Base-by-base conservation (phyloP, 2,888 invertebrate genomes). In the Eudemis profundana region DNA sequence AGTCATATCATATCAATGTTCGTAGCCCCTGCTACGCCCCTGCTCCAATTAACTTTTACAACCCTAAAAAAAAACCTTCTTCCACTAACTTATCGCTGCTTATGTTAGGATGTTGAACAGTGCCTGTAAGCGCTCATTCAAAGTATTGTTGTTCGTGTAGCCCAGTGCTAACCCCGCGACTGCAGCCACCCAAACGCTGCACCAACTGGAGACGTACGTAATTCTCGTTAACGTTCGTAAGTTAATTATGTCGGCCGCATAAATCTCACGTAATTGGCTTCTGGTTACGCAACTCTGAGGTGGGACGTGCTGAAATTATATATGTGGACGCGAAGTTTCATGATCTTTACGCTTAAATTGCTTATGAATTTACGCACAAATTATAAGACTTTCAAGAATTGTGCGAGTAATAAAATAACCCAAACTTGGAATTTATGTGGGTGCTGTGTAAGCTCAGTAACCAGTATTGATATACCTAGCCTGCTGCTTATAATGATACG, bases 231-330 rank as follows among this genome's bases (percentile, higher is more conserved):
- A 66, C 60, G 65, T 60, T 60, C 54, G 91, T 90, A 91, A 92
- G 90, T 92, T 93, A 92, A 92, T 92, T 93, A 93, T 90, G 89
- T 89, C 90, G 86, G 82, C 82, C 83, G 86, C 87, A 93, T 93
- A 92, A 93, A 93, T 93, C 92, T 92, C 89, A 87, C 82, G 90
- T 92, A 93, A 93, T 93, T 93, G 92, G 93, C 87, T 88, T 92
- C 92, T 82, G 83, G 90, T 92, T 92, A 83, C 92, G 88, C 87
- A 87, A 87, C 89, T 90, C 89, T 89, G 86, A 89, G 85, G 82
- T 74, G 85, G 83, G 87, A 90, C 90, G 90, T 87, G 91, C 84
- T 90, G 90, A 91, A 89, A 91, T 91, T 90, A 90, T 90, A 91
- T 91, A 91, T 91, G 89, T 90, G 85, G 82, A 77, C 76, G 80